phyloP scores from a whole-genome alignment of 2,888 invertebrate species.

The Mechanitis mazaeus region DNA sequence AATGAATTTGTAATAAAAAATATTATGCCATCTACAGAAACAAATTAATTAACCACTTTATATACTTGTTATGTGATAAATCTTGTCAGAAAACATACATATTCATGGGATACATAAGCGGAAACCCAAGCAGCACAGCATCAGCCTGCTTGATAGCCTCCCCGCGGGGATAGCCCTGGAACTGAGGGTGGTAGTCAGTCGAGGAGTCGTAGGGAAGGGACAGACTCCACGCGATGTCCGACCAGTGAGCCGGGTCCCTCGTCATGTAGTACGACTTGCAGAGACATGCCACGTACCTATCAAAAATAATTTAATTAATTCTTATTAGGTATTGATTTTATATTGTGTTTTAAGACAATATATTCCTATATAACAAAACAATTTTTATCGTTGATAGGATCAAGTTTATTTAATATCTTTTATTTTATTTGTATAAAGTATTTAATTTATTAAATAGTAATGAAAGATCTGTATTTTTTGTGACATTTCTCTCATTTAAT shows the following conservation, averaged over 20 bases:
- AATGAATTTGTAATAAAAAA: no score
- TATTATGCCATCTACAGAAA: no score
- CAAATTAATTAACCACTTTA: no score
- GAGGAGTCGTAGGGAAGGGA: constrained; percentile 65
- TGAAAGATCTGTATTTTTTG: no score
- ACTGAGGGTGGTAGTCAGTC: constrained; percentile 77
- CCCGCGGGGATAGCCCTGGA: constrained; percentile 64
- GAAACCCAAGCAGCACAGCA: constrained; percentile 75
- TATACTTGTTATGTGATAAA: no score
- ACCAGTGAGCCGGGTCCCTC: constrained; percentile 60
- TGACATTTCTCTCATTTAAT: no score
- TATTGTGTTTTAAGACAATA: not conserved
- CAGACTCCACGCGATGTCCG: constrained; percentile 71
- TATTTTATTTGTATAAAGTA: no score
- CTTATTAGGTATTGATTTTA: not conserved
- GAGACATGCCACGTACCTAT: constrained; percentile 66
- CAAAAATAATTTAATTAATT: constrained; percentile 19
- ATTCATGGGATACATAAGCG: constrained; percentile 73
- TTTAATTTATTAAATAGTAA: no score
- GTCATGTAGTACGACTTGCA: constrained; percentile 61
- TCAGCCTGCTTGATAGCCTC: constrained; percentile 78
- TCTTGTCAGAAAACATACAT: constrained; percentile 43
- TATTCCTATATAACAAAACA: not conserved
- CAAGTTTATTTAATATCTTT: not conserved
- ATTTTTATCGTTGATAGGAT: not conserved